phyloP scores from a whole-genome alignment of 2,888 invertebrate species.

The Epistrophella euchroma region DNA sequence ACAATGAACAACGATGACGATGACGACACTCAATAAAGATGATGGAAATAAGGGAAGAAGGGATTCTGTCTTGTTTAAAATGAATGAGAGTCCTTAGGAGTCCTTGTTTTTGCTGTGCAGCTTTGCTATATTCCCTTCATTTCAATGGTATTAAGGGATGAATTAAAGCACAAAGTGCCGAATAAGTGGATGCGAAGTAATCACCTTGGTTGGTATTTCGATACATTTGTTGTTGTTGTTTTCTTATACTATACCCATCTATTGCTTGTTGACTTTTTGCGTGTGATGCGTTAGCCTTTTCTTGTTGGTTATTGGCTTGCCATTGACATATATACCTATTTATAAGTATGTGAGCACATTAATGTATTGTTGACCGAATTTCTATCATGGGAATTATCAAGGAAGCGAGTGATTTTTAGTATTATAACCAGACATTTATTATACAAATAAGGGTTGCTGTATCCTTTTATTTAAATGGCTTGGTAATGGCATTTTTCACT shows the following conservation, averaged over 20 bases:
- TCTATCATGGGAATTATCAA: slow-evolving; percentile 53
- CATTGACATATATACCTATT: not conserved
- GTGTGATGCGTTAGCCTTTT: slow-evolving; percentile 30
- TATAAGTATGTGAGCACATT: slow-evolving; percentile 30
- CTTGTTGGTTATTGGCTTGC: slow-evolving; percentile 8
- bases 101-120: slow-evolving; percentile 17
- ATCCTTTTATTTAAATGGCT: slow-evolving; percentile 46
- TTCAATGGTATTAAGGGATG: slow-evolving; percentile 67
- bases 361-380: slow-evolving; percentile 57
- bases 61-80: slow-evolving; percentile 5
- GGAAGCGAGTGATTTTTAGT: slow-evolving; percentile 43
- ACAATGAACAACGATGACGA: slow-evolving; percentile 52
- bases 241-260: not conserved
- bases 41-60: slow-evolving; percentile 30
- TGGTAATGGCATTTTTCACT: slow-evolving; percentile 63
- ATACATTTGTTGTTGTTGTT: slow-evolving; percentile 32
- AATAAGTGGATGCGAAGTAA: slow-evolving; percentile 61
- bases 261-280: slow-evolving; percentile 55
- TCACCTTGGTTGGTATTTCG: slow-evolving; percentile 1
- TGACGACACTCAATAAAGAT: slow-evolving; percentile 17
- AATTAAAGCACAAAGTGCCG: slow-evolving; percentile 73
- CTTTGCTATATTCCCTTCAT: slow-evolving; percentile 11
- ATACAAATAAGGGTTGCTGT: slow-evolving; percentile 25
- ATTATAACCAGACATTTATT: not conserved
- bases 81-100: slow-evolving; percentile 31